Conservation (phyloP, 2,888 invertebrate genomes). For the Gastrophysa polygoni region DNA sequence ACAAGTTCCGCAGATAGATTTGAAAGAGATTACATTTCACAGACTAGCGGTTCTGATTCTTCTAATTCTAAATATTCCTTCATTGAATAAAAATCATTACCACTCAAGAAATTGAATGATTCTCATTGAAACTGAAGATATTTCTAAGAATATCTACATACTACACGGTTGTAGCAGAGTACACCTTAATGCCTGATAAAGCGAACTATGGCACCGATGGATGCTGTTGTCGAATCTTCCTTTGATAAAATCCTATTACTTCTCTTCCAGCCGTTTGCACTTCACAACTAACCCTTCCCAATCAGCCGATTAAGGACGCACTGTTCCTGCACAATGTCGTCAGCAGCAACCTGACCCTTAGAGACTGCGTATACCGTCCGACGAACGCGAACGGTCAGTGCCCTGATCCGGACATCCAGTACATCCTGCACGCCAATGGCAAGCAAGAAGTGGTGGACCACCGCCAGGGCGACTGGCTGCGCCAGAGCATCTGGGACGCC, state of each 20-base stretch:
- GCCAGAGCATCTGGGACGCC: slow-evolving; percentile 73
- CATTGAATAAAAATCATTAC: no score
- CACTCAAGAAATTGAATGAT: no score
- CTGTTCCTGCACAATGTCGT: slow-evolving; percentile 66
- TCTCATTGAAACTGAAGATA: no score
- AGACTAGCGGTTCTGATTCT: no score
- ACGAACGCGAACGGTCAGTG: slow-evolving; percentile 69
- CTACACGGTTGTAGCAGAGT: no score
- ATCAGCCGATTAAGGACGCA: slow-evolving; percentile 67
- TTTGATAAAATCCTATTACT: not conserved
- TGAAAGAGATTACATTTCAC: no score
- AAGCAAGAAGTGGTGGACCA: slow-evolving; percentile 62
- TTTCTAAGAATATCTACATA: no score
- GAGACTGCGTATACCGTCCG: slow-evolving; percentile 67
- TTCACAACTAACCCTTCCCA: slow-evolving; percentile 41
- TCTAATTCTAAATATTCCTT: no score
- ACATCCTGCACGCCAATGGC: slow-evolving; percentile 69
- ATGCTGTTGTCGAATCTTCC: no score
- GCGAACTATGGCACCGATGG: no score
- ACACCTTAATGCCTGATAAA: no score
- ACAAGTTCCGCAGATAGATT: no score
- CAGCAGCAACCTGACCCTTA: slow-evolving; percentile 66
- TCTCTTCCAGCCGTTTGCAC: slow-evolving; percentile 22
- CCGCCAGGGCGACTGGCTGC: slow-evolving; percentile 72
- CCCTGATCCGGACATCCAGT: slow-evolving; percentile 71